A percentile compares a stretch with the other conserved stretches of the same genome.
Evolutionary conservation across 2,113 vertebrate genomes (phyloP).

Genomic region (Elephantulus edwardii): DNA sequence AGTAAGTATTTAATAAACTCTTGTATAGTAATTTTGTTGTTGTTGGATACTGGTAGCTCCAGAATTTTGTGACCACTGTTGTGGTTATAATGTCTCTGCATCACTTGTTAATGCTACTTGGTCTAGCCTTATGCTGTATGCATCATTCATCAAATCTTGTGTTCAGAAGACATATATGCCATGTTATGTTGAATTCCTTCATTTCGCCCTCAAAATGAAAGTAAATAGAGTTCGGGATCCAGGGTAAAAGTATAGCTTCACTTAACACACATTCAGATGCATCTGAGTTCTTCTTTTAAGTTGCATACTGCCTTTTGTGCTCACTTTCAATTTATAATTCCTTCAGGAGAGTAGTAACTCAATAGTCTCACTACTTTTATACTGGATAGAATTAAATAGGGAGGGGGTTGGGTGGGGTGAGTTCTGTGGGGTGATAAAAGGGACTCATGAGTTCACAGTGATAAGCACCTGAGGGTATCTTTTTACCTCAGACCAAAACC

Average conservation of each 20-base stretch:
- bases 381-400: neutral
- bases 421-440: neutral
- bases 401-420: neutral
- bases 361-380: neutral
- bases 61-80: slow-evolving; percentile 48
- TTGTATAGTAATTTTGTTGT: slow-evolving; percentile 42
- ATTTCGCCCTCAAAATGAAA: neutral
- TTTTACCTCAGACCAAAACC: neutral
- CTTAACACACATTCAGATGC: neutral
- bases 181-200: slow-evolving; percentile 25
- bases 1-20: slow-evolving; percentile 70
- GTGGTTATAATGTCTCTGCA: slow-evolving; percentile 44
- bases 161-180: neutral
- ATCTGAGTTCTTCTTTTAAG: slow-evolving; percentile 16
- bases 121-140: slow-evolving; percentile 15
- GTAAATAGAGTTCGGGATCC: slow-evolving; percentile 35
- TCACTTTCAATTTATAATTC: neutral
- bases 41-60: slow-evolving; percentile 56
- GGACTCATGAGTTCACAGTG: too few species aligned
- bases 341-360: slow-evolving; percentile 7
- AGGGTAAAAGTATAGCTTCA: slow-evolving; percentile 35
- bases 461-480: neutral
- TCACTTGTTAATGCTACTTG: slow-evolving; percentile 41
- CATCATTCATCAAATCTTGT: slow-evolving; percentile 27
- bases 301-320: neutral